Evolutionary conservation across 2,113 vertebrate genomes (phyloP).

Genomic region (Pedetes capensis): DNA sequence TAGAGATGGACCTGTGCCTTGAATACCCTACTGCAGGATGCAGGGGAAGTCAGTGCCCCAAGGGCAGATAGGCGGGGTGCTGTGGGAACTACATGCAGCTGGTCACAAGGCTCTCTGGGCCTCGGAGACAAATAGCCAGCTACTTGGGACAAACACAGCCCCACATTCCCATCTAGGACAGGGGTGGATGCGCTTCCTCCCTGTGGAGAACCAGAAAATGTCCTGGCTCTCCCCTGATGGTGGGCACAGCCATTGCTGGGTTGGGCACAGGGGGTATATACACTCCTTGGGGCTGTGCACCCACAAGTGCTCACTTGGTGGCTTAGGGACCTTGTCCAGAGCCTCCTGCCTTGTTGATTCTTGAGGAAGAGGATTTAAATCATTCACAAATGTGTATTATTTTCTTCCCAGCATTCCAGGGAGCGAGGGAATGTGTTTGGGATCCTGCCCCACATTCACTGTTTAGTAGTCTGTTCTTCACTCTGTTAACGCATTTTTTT

Average conservation of each 20-base stretch:
- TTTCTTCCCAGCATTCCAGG: background rate
- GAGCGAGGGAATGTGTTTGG: background rate
- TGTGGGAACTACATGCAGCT: too few relatives aligned
- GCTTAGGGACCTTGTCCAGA: background rate
- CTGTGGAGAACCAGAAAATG: background rate
- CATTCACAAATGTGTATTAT: background rate
- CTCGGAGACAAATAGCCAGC: too few relatives aligned
- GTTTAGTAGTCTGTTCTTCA: background rate
- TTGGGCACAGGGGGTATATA: background rate
- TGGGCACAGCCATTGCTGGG: background rate
- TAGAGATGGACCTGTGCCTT: too few relatives aligned
- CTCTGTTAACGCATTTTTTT: background rate
- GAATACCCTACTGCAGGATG: background rate
- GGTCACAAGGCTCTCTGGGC: too few relatives aligned
- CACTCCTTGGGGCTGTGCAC: background rate
- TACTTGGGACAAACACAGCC: too few relatives aligned
- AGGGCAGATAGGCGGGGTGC: background rate
- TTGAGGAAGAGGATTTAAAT: background rate
- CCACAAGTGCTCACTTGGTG: background rate
- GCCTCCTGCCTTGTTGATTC: background rate
- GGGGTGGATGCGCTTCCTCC: accelerated
- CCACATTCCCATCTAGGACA: background rate
- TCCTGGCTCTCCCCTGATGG: too few relatives aligned
- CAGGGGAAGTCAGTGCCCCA: too few relatives aligned
- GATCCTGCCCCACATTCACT: background rate